Base-by-base conservation (phyloP, 35 echinoderm and acorn worm species). In the Apostichopus japonicus region DNA sequence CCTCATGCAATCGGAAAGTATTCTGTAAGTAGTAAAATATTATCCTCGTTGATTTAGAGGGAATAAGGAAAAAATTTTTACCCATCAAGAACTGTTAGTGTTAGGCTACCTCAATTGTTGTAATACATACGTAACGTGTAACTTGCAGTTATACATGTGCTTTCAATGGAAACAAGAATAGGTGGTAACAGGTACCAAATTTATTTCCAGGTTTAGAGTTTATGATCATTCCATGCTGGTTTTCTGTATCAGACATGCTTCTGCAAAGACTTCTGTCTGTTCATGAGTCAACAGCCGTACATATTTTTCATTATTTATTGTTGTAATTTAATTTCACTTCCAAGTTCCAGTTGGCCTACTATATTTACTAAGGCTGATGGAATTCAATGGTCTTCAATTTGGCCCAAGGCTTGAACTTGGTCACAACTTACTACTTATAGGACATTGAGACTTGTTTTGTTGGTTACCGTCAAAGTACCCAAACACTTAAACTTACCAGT, bases 1-100 rank as follows among this genome's bases (percentile, higher is more conserved):
- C 19, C 81, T 57, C 81, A 84, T 84, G 81, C 22, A 84, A 84
- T 57, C 81, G 16, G 54, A 84, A 84, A 84, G 81, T 84, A 58
- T 84, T 84, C 81, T 84, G 81, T 84, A 58, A 75, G 71, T 75
- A 19, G 17, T 21, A 23, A 75, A 75, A 23, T 75, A 19, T 75
- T 75, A 19, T 75, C n/a, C 15, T 75, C 71, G 7, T 7, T 75
- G 71, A 75, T 75, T 75, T 75, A 19, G 16, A 24, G 71, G 71
- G 71, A 75, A 75, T 75, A 21, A 75, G 17, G 17, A 75, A 75
- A 75, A 75, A 75, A 11, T 19, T 19, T 19, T 75, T 7, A 75
- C 14, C n/a, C 71, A 21, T 75, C 13, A 67, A 67, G 63, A 19
- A 67, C 11, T 67, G 63, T 44, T 44, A 44, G 33, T 44, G 33